These are phyloP conservation scores for Muscina levida DNA, from an alignment of 2,888 invertebrate genomes.

Conservation along the genomic window DNA sequence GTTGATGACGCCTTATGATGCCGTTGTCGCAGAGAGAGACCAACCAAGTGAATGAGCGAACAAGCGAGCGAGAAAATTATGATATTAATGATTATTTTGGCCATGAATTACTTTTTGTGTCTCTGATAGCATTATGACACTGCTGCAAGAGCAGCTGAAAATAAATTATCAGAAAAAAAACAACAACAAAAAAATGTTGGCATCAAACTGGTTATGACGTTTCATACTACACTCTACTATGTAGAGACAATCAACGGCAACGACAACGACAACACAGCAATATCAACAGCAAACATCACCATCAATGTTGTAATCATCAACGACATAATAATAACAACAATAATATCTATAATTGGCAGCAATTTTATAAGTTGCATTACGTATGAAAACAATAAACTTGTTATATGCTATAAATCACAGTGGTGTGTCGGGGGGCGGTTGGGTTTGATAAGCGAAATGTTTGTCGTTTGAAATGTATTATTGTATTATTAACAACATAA, in stretches of 20 bases:
- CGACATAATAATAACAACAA: neutral
- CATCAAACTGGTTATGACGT: constrained; percentile 2
- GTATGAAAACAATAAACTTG: neutral
- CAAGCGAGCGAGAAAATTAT: neutral
- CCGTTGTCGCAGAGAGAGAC: neutral
- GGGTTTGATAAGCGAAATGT: too few relatives aligned
- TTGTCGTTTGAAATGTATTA: too few relatives aligned
- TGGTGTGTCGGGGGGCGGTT: too few relatives aligned
- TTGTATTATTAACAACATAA: too few relatives aligned
- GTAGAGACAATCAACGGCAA: neutral
- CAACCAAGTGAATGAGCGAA: neutral
- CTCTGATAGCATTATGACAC: neutral
- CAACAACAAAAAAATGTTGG: neutral
- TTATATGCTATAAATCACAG: too few relatives aligned
- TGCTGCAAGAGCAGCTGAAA: neutral
- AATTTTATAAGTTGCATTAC: neutral
- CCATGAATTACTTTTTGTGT: neutral
- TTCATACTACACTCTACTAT: neutral
- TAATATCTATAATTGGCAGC: neutral
- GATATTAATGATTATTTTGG: constrained; percentile 6
- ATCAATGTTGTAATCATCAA: too few relatives aligned
- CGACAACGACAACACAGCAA: too few relatives aligned
- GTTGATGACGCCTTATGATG: neutral
- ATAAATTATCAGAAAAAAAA: neutral
- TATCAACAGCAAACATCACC: too few relatives aligned